phyloP scores from a whole-genome alignment of 1,140 invertebrate species.

The Drepana arcuata region DNA sequence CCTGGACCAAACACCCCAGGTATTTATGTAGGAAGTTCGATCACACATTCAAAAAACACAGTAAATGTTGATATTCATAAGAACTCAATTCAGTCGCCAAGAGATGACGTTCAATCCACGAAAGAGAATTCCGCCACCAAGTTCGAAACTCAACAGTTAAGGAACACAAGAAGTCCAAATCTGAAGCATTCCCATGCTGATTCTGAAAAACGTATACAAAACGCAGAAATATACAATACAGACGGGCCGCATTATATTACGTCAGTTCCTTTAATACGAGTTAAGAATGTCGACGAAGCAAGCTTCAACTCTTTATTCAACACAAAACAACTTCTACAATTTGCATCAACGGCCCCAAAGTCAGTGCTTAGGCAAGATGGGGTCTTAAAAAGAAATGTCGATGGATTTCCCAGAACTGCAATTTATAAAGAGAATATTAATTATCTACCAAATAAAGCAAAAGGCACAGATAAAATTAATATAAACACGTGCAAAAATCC shows the following conservation, averaged over 20 bases:
- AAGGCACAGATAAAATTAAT: constrained; percentile 30
- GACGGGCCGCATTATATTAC: constrained; percentile 29
- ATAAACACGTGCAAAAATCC: constrained; percentile 16
- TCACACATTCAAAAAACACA: constrained; percentile 23
- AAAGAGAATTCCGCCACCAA: constrained; percentile 22
- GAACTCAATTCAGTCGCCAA: constrained; percentile 20
- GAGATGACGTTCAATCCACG: constrained; percentile 17
- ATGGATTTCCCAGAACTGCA: constrained; percentile 33
- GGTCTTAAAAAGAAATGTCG: constrained; percentile 43
- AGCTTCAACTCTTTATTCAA: too few species aligned
- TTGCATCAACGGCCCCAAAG: too few species aligned
- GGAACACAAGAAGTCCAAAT: constrained; percentile 34
- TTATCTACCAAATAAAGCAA: constrained; percentile 26
- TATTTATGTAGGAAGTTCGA: constrained; percentile 44
- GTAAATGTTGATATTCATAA: constrained; percentile 23
- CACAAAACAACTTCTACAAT: too few species aligned
- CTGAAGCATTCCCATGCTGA: constrained; percentile 27
- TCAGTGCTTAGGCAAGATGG: constrained; percentile 29
- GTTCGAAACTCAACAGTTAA: constrained; percentile 28
- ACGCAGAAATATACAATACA: constrained; percentile 21
- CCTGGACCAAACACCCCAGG: constrained; percentile 81
- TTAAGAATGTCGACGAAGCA: constrained; percentile 54
- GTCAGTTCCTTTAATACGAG: constrained; percentile 47
- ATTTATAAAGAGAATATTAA: constrained; percentile 50
- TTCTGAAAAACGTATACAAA: constrained; percentile 28